phyloP scores from a whole-genome alignment of 2,888 invertebrate species.

The Phymatocera aterrima region DNA sequence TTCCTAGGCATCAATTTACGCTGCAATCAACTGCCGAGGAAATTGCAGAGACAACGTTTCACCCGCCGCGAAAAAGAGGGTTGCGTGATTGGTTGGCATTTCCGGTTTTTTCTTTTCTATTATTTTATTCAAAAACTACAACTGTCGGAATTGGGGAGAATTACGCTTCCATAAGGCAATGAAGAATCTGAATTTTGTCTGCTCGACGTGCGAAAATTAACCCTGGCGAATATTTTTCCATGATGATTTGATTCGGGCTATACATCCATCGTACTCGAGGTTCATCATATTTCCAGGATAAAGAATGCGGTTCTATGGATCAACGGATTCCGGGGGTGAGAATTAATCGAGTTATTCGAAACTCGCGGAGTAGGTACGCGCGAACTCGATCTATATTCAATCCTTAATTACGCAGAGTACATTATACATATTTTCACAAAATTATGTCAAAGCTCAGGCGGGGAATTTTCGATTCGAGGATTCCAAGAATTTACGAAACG shows the following conservation, averaged over 20 bases:
- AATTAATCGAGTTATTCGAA: constrained; percentile 14
- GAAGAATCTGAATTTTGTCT: no score
- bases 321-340: background rate
- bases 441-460: background rate
- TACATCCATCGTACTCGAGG: background rate
- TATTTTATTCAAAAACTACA: background rate
- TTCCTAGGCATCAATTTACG: background rate
- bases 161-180: no score
- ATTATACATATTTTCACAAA: background rate
- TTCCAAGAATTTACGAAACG: constrained; percentile 14
- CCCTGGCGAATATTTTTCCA: background rate
- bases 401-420: background rate
- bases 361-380: background rate
- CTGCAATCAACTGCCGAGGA: constrained; percentile 11
- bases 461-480: background rate
- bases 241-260: background rate
- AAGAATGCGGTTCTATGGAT: background rate
- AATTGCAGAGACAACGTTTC: constrained; percentile 11
- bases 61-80: background rate
- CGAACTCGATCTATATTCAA: constrained; percentile 15
- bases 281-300: background rate
- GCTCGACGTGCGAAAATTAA: no score
- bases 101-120: background rate
- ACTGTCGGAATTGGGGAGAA: background rate
- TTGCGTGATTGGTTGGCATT: constrained; percentile 3